phyloP scores from a whole-genome alignment of 2,797 vertebrate genomes.

The Alectoris magna region DNA sequence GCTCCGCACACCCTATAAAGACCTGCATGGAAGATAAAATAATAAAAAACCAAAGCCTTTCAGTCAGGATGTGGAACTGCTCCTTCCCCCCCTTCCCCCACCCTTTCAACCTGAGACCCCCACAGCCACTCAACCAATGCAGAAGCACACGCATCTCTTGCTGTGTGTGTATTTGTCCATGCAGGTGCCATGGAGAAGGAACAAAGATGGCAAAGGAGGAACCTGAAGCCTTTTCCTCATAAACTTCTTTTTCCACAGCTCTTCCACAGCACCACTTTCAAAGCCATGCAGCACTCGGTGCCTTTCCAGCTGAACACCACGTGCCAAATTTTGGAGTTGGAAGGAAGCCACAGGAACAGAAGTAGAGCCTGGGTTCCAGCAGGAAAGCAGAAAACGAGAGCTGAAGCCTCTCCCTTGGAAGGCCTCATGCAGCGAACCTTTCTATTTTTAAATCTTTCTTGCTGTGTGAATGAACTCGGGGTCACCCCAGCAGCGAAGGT shows the following conservation, averaged over 20 bases:
- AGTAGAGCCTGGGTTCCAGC: constrained; percentile 10
- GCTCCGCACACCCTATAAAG: background rate
- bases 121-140: background rate
- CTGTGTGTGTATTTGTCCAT: fast-evolving
- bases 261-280: background rate
- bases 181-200: background rate
- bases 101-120: background rate
- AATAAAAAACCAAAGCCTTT: background rate
- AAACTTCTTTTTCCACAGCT: background rate
- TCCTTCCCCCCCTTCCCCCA: background rate
- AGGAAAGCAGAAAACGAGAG: background rate
- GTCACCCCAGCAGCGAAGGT: background rate
- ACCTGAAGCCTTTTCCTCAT: background rate
- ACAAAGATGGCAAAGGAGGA: background rate
- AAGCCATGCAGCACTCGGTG: fast-evolving
- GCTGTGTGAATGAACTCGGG: background rate
- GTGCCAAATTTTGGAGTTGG: background rate
- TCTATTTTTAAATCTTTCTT: constrained; percentile 20
- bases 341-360: constrained; percentile 2
- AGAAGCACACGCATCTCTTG: fast-evolving
- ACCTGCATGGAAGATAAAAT: background rate
- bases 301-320: background rate
- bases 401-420: background rate
- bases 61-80: background rate
- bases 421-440: background rate